phyloP scores from a whole-genome alignment of 2,113 vertebrate species.

The Rafetus swinhoei region DNA sequence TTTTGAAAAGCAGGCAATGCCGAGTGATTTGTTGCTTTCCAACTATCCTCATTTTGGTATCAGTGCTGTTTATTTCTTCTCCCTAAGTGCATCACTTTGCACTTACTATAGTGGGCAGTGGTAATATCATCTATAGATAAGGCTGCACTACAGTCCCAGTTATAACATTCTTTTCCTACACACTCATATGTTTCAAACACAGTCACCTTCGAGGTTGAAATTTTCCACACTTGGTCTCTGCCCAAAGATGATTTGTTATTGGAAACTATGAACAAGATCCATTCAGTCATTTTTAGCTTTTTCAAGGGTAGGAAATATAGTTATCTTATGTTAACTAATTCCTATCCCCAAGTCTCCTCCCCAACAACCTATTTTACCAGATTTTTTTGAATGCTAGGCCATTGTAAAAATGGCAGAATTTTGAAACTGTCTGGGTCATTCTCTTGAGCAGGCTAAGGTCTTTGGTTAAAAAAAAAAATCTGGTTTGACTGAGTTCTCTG shows the following conservation, averaged over 20 bases:
- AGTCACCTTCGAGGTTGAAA: background rate
- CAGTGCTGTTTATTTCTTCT: conserved; percentile 33
- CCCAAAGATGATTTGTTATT: background rate
- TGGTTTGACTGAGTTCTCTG: conserved; percentile 1
- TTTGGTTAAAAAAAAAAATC: background rate
- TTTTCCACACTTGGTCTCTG: background rate
- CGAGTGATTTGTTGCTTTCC: background rate
- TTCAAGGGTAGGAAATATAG: background rate
- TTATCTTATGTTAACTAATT: background rate
- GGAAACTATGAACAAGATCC: background rate
- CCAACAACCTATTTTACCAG: background rate
- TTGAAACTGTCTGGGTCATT: background rate
- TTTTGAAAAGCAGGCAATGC: background rate
- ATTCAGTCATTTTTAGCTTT: background rate
- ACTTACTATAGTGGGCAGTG: conserved; percentile 37
- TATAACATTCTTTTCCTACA: conserved; percentile 38
- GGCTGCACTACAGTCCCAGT: conserved; percentile 7
- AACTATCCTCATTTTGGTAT: conserved; percentile 17
- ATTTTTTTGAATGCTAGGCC: background rate
- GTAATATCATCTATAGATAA: conserved; percentile 53
- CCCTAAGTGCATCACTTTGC: conserved; percentile 56
- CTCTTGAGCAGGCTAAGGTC: background rate
- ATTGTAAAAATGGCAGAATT: background rate
- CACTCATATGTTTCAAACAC: conserved; percentile 15
- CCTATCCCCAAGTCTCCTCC: no score